Evolutionary conservation across 2,113 vertebrate genomes (phyloP).

Genomic region (Meles meles): DNA sequence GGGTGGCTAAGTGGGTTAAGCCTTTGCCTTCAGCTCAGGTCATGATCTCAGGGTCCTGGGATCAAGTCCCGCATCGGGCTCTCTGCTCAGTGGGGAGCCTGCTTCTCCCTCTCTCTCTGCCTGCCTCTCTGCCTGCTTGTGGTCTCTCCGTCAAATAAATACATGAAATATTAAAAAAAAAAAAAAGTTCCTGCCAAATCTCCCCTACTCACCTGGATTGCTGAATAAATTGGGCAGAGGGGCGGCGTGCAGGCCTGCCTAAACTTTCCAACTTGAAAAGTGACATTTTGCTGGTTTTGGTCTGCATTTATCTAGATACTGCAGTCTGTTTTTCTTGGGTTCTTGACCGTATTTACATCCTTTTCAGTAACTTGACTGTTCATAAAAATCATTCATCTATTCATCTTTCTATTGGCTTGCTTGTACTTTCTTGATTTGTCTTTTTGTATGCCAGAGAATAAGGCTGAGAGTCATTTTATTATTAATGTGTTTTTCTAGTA

Average conservation of each 20-base stretch:
- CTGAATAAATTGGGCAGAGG: not conserved
- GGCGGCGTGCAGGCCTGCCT: not conserved
- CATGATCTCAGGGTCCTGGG: too few species aligned
- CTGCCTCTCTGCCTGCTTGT: too few species aligned
- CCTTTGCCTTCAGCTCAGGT: too few species aligned
- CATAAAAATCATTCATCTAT: not conserved
- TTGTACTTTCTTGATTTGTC: not conserved
- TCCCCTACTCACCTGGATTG: not conserved
- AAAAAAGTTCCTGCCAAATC: not conserved
- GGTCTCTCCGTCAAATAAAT: too few species aligned
- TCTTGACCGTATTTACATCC: not conserved
- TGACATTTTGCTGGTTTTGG: not conserved
- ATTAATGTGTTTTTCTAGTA: not conserved
- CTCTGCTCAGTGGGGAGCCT: too few species aligned
- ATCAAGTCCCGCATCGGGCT: too few species aligned
- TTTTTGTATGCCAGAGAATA: not conserved
- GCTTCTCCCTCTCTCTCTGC: too few species aligned
- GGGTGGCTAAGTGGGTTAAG: too few species aligned
- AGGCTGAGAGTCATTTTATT: not conserved
- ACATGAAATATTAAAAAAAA: too few species aligned
- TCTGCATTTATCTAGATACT: not conserved
- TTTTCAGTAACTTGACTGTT: not conserved
- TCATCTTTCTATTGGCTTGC: not conserved
- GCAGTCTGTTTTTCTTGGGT: not conserved
- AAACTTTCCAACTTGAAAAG: not conserved